Percentiles rank a stretch among this genome's conserved stretches.
These are phyloP conservation scores for Darevskia mixta DNA, from an alignment of 2,797 vertebrate species.

Conservation along the genomic window DNA sequence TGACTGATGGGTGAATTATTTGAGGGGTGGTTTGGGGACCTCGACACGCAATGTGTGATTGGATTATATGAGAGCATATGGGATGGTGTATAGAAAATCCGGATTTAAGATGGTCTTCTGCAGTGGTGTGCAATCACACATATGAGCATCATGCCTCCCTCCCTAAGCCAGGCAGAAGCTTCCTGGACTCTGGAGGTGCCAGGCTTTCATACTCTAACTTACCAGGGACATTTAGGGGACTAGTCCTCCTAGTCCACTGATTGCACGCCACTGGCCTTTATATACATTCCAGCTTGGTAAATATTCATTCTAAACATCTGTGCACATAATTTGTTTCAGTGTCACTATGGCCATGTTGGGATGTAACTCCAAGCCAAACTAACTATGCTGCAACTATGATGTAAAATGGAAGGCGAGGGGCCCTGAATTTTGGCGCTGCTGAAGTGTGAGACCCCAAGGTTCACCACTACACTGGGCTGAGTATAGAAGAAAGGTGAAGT, in stretches of 20 bases:
- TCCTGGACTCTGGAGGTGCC: no score
- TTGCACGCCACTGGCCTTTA: neutral
- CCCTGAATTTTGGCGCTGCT: no score
- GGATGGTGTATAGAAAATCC: neutral
- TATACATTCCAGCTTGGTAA: neutral
- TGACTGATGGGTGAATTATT: no score
- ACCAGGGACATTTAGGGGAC: no score
- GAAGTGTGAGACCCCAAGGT: no score
- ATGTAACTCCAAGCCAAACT: neutral
- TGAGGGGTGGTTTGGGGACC: no score
- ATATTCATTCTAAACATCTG: neutral
- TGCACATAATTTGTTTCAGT: neutral
- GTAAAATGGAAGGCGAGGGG: no score
- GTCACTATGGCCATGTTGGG: neutral
- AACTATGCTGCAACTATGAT: no score
- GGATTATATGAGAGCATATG: neutral
- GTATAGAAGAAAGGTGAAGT: neutral
- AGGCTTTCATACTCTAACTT: no score
- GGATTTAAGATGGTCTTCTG: neutral
- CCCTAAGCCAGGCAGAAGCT: no score
- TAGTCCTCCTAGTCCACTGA: neutral
- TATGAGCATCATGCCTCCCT: no score
- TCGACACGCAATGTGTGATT: neutral
- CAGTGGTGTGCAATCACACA: no score
- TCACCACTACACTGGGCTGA: neutral